Conservation (phyloP, 2,113 vertebrate species). For the western clawed frog (Xenopus tropicalis) region UCB_Xtro_10.0 CM004448.2:39194001-39194500, state of each 20-base stretch:
- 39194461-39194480: too few relatives aligned
- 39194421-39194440: too few relatives aligned
- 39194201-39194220: conserved; percentile 41
- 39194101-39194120: too few relatives aligned
- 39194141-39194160: conserved; percentile 18
- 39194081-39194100: too few relatives aligned
- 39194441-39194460: too few relatives aligned
- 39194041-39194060: too few relatives aligned
- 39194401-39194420: background rate
- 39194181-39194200: conserved; percentile 47
- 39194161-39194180: conserved; percentile 34
- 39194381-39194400: conserved; percentile 23
- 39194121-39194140: too few relatives aligned
- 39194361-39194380: conserved; percentile 33
- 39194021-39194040: too few relatives aligned
- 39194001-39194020: too few relatives aligned
- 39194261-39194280: conserved; percentile 59
- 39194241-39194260: conserved; percentile 53
- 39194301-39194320: conserved; percentile 58
- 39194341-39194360: conserved; percentile 49
- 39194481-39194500: too few relatives aligned
- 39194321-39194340: conserved; percentile 60
- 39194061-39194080: too few relatives aligned
- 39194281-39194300: conserved; percentile 61
- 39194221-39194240: conserved; percentile 38